Base-by-base conservation (phyloP, 2,888 invertebrate genomes). In the Drosophila falleni region DNA sequence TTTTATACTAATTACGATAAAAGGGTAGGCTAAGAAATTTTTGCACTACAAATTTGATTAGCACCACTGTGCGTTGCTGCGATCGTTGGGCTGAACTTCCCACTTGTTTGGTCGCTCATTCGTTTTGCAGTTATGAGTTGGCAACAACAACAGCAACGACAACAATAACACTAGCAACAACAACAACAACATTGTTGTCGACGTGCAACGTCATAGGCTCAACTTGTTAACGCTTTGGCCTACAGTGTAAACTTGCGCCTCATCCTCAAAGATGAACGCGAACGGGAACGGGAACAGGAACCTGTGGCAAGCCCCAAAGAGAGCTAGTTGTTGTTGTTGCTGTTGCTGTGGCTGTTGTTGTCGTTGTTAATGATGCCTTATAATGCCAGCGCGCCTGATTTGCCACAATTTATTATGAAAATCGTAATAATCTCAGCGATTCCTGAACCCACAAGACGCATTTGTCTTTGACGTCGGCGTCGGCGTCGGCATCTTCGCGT, bases 331-430 rank as follows among this genome's bases (percentile, higher is more conserved):
- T n/a, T 53, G 39, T 39, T 53, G 39, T 33, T 39, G 39, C 31
- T 53, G 63, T 77, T 77, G 77, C 44, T 69, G 69, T 63, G 71
- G 78, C 51, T 73, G 74, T 68, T 62, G 74, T 84, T 86, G 77
- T 81, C 78, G 73, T 81, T 81, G 80, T 85, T 90, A 90, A 89
- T 89, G 89, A 89, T 90, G 90, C 81, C 87, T 90, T 86, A 77
- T 89, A 84, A 87, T 89, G 88, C 90, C 91, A 90, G 82, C 84
- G 87, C 90, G 90, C 87, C 91, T 91, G 91, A 91, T 91, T 91
- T 91, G 91, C 91, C 86, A 91, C 90, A 90, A 91, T 91, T 91
- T 91, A 91, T 91, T 91, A 91, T 91, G 90, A 87, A 87, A 87
- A 87, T 87, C 88, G 86, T 89, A 86, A 88, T 87, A 87, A 87